Evolutionary conservation across 2,888 invertebrate genomes (phyloP).

Genomic region (Aspidiotus rigidus): DNA sequence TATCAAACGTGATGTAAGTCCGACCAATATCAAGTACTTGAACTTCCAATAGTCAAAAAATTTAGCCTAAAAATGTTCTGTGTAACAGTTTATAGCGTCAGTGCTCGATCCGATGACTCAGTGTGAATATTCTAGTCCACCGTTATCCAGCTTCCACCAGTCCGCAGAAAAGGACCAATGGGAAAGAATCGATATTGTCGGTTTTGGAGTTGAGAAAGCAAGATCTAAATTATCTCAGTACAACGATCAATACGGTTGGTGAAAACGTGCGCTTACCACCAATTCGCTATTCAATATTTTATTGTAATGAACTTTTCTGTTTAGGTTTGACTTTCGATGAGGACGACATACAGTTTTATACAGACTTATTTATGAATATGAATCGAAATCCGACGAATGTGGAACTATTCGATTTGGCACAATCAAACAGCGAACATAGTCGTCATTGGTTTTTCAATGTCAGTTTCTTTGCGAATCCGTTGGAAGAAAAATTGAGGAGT

Average conservation of each 20-base stretch:
- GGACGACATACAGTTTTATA: constrained; percentile 86
- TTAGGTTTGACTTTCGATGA: constrained; percentile 80
- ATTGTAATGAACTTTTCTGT: neutral
- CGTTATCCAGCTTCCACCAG: constrained; percentile 50
- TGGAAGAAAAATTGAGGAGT: neutral
- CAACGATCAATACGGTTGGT: too few species aligned
- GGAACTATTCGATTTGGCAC: constrained; percentile 94
- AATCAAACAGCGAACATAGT: constrained; percentile 96
- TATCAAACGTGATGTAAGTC: neutral
- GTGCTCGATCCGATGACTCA: constrained; percentile 91
- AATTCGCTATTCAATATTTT: too few species aligned
- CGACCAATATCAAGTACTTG: neutral
- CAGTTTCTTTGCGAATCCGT: constrained; percentile 10
- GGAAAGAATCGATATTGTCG: constrained; percentile 71
- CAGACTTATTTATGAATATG: constrained; percentile 70
- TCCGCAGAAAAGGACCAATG: constrained; percentile 56
- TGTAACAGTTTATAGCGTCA: constrained; percentile 47
- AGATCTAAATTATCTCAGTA: too few species aligned
- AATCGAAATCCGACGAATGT: constrained; percentile 92
- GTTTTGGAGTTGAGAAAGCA: too few species aligned
- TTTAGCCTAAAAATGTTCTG: neutral
- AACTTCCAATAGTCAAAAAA: neutral
- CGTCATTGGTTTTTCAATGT: constrained; percentile 97
- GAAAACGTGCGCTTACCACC: too few species aligned
- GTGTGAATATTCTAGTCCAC: constrained; percentile 64